Evolutionary conservation across 1,140 invertebrate species (phyloP), one percentile per base, ranked within the genome.

Genomic region (Uloborus diversus): DNA sequence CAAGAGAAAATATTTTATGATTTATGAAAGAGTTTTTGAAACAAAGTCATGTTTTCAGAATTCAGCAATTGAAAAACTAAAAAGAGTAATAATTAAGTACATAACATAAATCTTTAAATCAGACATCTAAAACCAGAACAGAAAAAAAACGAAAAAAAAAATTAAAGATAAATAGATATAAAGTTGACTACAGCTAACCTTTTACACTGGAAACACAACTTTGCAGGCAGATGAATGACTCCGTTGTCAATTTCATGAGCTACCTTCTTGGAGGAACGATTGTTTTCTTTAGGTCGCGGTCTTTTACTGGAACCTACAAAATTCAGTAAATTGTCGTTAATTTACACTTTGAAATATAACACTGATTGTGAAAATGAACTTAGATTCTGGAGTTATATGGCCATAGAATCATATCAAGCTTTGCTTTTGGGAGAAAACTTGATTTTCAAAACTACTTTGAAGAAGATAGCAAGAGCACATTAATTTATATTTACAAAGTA

Each of bases 171-270:
- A 59, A 9, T 59, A 32, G n/a, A 59, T 9, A 27, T 7, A 59
- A 59, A 32, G 7, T 51, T 69, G 17, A 30, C 30, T 51, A 20
- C 9, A 28, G 84, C 86, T 82, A 83, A 90, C 88, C 85, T 89
- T 80, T 89, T 89, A 85, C 95, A 97, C 83, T 92, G 91, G 84
- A 92, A 94, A 86, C 95, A 97, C 2, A 92, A 87, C 85, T 92
- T 91, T 1, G 94, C 93, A 14, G 95, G 94, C 47, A 95, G 85
- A 49, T 93, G 93, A 62, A 95, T 93, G 84, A 94, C 87, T 25
- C 93, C 92, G 79, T 90, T 89, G 82, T 94, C 93, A 79, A 93
- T 86, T 81, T 93, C 93, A 83, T 92, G 90, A 4, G 90, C 87
- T 79, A 88, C 86, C 53, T 88, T 89, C 81, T 87, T 88, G 13